Evolutionary conservation across 2,888 invertebrate genomes (phyloP), one percentile per base, ranked within the genome.

Genomic region (Andrena hattorfiana): DNA sequence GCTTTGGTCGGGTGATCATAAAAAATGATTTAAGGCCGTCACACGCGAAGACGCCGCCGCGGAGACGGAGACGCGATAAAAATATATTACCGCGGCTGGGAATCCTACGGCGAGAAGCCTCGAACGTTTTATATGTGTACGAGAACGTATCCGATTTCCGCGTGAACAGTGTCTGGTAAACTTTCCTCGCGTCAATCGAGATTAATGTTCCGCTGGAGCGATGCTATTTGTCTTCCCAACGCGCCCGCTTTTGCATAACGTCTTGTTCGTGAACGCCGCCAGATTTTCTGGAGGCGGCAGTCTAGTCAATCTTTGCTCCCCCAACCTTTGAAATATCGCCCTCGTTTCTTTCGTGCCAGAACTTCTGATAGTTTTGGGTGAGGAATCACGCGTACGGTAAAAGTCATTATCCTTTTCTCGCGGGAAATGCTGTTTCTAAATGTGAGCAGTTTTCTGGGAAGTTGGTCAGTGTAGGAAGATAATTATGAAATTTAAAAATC

Each of bases 21-120:
- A 87, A 86, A 80, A 75, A 83, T 78, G 81, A 86, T 87, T 83
- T 81, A 83, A 69, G 35, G 42, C n/a, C 56, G 54, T 30, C 20
- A 51, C 56, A 26, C 20, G 49, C 20, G 51, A 59, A 28, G 26
- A 66, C 59, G 35, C 68, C n/a, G 26, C 48, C n/a, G n/a, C 48
- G 51, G 60, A n/a, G 73, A 16, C 51, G 49, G 56, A 2, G 60
- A 75, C 74, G 56, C 66, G 68, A 75, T 84, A 78, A 64, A 80
- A 76, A 83, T 76, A 72, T 80, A 68, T 80, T 69, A 56, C 74
- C 35, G 48, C 54, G 23, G 10, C 51, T 30, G 26, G 30, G 49
- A 67, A 77, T 64, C 23, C 42, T 16, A 28, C 20, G 54, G 5
- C 20, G 49, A 10, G 26, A 20, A 3, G 13, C 10, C 16, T 63